Evolutionary conservation across 2,797 vertebrate species (phyloP), one percentile per base, ranked within the genome.

Genomic region (Typhlichthys eigenmanni): DNA sequence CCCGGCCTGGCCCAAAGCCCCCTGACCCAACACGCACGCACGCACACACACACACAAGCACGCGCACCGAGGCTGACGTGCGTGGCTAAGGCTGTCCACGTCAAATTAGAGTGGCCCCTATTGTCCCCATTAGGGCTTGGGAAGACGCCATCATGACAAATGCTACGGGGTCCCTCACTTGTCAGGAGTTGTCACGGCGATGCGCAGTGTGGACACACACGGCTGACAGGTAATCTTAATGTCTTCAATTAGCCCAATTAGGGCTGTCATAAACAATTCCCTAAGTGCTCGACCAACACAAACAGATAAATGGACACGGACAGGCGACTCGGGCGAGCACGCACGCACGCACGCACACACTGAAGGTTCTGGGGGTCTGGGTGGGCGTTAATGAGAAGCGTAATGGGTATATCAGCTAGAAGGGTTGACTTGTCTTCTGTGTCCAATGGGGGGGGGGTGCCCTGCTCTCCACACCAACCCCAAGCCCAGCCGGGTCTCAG

Each of bases 221-320:
- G 93, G 94, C 92, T 98, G 97, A 99, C 97, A 98, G 97, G 96
- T 98, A 96, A 98, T 98, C 97, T 98, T 96, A 96, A 96, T 95
- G 94, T 95, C 95, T 96, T 96, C 95, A 97, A 98, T 98, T 98
- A 98, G 94, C 91, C 94, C 95, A 97, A 97, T 99, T 98, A 99
- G 94, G 95, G 93, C 94, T 97, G 96, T 99, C 97, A 99, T 98
- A 98, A 98, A 98, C 96, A 98, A 99, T 99, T 97, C 94, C 91
- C 96, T 96, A 95, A 96, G 95, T 92, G 94, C 92, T 94, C 92
- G 93, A 84, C 94, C 95, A 98, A 97, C 89, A 95, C 94, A 98
- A 97, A 98, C 96, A 97, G 94, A 97, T 95, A 96, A 95, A 95
- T 92, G 92, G 74, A 55, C 75, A 93, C 92, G 92, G 90, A 91